A percentile compares a stretch with the other conserved stretches of the same genome.
Conservation (phyloP, 2,113 vertebrate species). For the Toxostoma redivivum region DNA sequence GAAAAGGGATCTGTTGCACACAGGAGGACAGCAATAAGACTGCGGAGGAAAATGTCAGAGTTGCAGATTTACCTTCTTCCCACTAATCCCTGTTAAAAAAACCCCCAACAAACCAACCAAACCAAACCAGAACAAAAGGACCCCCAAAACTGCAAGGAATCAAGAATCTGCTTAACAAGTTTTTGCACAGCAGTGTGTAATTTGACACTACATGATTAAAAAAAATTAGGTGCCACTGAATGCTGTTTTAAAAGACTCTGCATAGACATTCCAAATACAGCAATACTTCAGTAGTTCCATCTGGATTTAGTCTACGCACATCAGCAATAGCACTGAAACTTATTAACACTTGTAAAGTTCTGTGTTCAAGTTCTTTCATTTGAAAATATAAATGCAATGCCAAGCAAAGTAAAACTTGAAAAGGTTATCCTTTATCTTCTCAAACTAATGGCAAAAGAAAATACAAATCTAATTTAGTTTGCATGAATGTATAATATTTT, state of each 20-base stretch:
- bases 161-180: background rate
- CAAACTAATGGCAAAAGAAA: background rate
- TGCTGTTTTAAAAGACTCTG: background rate
- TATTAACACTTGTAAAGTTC: background rate
- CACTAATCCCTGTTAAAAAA: background rate
- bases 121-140: background rate
- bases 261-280: background rate
- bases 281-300: constrained; percentile 3
- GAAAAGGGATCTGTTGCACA: background rate
- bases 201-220: background rate
- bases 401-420: constrained; percentile 5
- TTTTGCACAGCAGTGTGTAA: background rate
- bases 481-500: background rate
- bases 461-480: constrained; percentile 37
- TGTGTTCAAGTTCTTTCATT: background rate
- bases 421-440: constrained; percentile 53
- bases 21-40: background rate
- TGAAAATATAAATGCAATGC: background rate
- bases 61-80: background rate
- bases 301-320: background rate
- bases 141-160: background rate
- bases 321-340: background rate
- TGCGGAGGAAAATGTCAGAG: background rate
- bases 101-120: background rate
- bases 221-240: background rate